Conservation (phyloP, 1,140 invertebrate species). For the Ceratina japonica region DNA sequence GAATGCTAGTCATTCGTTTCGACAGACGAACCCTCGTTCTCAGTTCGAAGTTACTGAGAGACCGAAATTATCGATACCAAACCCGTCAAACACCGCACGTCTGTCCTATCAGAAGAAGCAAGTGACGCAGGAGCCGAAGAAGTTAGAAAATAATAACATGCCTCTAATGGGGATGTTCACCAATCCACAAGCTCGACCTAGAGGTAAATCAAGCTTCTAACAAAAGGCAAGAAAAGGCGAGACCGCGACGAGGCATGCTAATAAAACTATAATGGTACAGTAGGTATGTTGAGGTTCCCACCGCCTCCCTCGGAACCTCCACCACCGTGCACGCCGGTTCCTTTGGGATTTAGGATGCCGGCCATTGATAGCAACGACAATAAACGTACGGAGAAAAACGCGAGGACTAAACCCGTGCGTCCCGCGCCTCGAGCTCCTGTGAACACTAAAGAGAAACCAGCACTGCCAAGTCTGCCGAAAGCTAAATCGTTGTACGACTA, state of each 20-base stretch:
- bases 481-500: slow-evolving; percentile 85
- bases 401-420: slow-evolving; percentile 1
- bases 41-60: not conserved
- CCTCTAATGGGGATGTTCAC: slow-evolving; percentile 66
- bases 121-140: slow-evolving; percentile 52
- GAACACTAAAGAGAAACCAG: slow-evolving; percentile 60
- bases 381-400: slow-evolving; percentile 14
- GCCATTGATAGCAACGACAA: slow-evolving; percentile 33
- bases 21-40: too few relatives aligned
- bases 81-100: slow-evolving; percentile 8
- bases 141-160: slow-evolving; percentile 49
- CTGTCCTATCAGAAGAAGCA: slow-evolving; percentile 19
- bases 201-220: slow-evolving; percentile 52
- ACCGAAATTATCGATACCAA: slow-evolving; percentile 13
- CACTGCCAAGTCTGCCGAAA: slow-evolving; percentile 78
- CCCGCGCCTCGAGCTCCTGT: not conserved
- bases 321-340: slow-evolving; percentile 77
- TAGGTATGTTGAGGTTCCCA: slow-evolving; percentile 74
- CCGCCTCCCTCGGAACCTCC: slow-evolving; percentile 80
- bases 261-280: not conserved
- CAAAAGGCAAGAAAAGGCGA: not conserved
- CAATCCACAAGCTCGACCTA: slow-evolving; percentile 59
- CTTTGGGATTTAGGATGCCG: slow-evolving; percentile 68
- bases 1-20: not conserved
- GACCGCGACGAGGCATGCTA: too few relatives aligned